Conservation (phyloP, 2,113 vertebrate species). For the Cyphomyrus plagiostoma region DNA sequence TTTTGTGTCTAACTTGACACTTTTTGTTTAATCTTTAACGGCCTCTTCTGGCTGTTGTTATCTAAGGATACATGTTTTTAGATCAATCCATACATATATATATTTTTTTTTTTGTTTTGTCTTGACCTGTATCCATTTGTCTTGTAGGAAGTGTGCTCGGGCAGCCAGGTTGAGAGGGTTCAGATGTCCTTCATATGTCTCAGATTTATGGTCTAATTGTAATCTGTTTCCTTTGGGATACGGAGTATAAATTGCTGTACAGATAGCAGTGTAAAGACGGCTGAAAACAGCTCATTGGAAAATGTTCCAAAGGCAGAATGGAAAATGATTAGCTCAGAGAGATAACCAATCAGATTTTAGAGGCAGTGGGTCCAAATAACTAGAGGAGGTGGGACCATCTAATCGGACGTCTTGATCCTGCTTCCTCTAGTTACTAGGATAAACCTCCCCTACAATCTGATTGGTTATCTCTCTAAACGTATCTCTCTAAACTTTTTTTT, state of each 20-base stretch:
- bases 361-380: too few species aligned
- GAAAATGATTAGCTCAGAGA: too few species aligned
- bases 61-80: not conserved
- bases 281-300: not conserved
- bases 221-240: not conserved
- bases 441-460: too few species aligned
- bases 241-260: not conserved
- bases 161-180: not conserved
- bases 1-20: not conserved
- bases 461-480: too few species aligned
- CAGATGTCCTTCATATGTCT: not conserved
- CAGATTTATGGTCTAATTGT: not conserved
- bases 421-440: too few species aligned
- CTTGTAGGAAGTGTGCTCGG: not conserved
- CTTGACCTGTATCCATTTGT: not conserved
- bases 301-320: too few species aligned
- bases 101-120: not conserved
- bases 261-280: not conserved
- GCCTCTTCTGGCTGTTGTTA: not conserved
- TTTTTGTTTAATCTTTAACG: not conserved
- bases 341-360: too few species aligned
- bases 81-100: not conserved
- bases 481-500: too few species aligned
- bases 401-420: too few species aligned
- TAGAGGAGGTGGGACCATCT: too few species aligned